A percentile compares a stretch with the other conserved stretches of the same genome.
Conservation (phyloP, 2,888 invertebrate genomes). For the Allolobophora icterica region DNA sequence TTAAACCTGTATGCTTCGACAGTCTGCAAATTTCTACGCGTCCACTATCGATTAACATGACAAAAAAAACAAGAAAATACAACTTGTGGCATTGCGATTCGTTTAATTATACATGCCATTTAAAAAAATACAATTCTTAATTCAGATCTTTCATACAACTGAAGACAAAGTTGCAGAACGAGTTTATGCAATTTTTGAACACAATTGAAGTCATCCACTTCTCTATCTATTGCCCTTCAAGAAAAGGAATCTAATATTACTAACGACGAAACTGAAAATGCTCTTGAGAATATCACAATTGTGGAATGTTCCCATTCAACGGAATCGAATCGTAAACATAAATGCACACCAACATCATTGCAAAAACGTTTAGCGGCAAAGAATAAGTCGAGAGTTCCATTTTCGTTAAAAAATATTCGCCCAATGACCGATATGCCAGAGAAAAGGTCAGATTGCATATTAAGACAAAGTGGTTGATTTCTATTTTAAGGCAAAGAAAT, state of each 20-base stretch:
- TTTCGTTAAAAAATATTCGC: neutral
- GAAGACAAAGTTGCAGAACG: neutral
- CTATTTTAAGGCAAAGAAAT: neutral
- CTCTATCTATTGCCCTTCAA: neutral
- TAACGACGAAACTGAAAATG: neutral
- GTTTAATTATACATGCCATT: neutral
- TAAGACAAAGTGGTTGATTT: neutral
- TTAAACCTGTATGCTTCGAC: no score
- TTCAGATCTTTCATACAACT: neutral
- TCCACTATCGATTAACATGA: no score
- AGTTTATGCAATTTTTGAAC: neutral
- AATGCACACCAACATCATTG: neutral
- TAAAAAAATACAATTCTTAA: conserved; percentile 1
- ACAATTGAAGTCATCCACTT: neutral
- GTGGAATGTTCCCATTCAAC: neutral
- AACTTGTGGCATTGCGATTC: neutral
- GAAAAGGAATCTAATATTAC: neutral
- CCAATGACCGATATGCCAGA: neutral
- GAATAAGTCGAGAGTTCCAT: neutral
- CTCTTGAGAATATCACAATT: conserved; percentile 7
- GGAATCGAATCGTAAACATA: neutral
- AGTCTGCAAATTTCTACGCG: no score
- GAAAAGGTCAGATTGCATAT: neutral
- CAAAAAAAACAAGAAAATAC: neutral
- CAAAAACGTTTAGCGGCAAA: neutral